Conservation (phyloP, 2,113 vertebrate genomes). For the Entelurus aequoreus region DNA sequence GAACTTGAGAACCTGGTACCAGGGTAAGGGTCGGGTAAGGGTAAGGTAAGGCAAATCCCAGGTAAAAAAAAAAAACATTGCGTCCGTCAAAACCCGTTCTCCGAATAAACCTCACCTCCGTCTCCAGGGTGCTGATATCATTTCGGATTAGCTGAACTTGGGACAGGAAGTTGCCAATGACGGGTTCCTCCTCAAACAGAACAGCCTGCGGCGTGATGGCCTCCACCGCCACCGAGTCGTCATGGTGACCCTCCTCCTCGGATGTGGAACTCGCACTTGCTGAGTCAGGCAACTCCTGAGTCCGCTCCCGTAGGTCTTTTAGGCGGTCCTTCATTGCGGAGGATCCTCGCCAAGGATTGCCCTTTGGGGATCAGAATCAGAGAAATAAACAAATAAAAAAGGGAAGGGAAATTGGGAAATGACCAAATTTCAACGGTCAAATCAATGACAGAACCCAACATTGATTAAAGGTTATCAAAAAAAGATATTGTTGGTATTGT, state of each 20-base stretch:
- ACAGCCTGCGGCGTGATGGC: conserved; percentile 76
- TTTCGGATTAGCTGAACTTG: conserved; percentile 83
- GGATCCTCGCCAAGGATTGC: not conserved
- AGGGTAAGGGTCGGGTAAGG: not conserved
- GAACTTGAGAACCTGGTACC: conserved; percentile 68
- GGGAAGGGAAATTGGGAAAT: too few relatives aligned
- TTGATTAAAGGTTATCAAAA: too few relatives aligned
- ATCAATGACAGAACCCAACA: too few relatives aligned
- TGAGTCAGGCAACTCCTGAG: conserved; percentile 66
- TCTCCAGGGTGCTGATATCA: conserved; percentile 76
- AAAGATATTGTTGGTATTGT: too few relatives aligned
- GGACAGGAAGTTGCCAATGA: conserved; percentile 79
- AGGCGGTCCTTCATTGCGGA: conserved; percentile 84
- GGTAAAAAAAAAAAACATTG: not conserved
- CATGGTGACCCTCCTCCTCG: conserved; percentile 54
- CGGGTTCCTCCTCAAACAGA: conserved; percentile 84
- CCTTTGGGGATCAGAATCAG: conserved; percentile 7
- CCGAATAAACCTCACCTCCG: conserved; percentile 64
- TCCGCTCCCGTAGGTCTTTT: conserved; percentile 79
- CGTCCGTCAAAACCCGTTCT: too few relatives aligned
- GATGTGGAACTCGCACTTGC: conserved; percentile 41
- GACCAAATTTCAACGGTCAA: too few relatives aligned
- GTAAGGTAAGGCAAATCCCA: not conserved
- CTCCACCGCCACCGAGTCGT: conserved; percentile 45
- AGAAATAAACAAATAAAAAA: too few relatives aligned